Conservation (phyloP, 2,113 vertebrate genomes). For the Semnornis frantzii region DNA sequence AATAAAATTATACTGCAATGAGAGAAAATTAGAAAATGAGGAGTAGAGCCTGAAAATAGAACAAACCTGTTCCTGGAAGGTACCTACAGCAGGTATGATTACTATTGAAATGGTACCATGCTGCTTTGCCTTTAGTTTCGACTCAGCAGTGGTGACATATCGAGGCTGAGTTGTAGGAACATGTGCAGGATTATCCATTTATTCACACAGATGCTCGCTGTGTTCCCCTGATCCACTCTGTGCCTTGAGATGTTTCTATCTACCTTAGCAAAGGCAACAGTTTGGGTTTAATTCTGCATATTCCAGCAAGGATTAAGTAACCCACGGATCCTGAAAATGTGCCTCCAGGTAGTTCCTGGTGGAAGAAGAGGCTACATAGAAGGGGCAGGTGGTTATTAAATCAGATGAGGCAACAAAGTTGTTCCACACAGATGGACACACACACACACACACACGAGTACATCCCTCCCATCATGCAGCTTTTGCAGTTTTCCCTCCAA, state of each 20-base stretch:
- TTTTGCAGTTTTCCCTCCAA: not conserved
- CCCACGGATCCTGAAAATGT: not conserved
- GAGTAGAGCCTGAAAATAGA: slow-evolving; percentile 35
- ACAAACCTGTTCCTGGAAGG: not conserved
- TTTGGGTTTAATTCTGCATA: not conserved
- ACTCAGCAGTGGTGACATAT: not conserved
- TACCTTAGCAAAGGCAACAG: not conserved
- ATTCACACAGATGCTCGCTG: rapidly evolving
- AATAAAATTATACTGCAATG: slow-evolving; percentile 58
- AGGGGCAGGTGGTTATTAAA: not conserved
- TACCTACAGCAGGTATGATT: not conserved
- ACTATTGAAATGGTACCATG: not conserved
- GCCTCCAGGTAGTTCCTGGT: not conserved
- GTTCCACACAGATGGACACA: not conserved
- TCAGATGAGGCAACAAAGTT: not conserved
- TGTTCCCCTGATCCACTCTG: rapidly evolving
- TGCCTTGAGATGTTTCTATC: not conserved
- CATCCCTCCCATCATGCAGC: not conserved
- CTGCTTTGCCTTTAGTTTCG: not conserved
- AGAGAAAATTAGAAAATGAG: slow-evolving; percentile 67
- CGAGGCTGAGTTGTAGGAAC: not conserved
- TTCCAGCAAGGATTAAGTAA: not conserved
- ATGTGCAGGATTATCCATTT: rapidly evolving
- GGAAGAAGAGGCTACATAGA: not conserved
- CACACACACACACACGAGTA: rapidly evolving